phyloP scores from a whole-genome alignment of 2,797 vertebrate species.

The Poeciliopsis presidionis region DNA sequence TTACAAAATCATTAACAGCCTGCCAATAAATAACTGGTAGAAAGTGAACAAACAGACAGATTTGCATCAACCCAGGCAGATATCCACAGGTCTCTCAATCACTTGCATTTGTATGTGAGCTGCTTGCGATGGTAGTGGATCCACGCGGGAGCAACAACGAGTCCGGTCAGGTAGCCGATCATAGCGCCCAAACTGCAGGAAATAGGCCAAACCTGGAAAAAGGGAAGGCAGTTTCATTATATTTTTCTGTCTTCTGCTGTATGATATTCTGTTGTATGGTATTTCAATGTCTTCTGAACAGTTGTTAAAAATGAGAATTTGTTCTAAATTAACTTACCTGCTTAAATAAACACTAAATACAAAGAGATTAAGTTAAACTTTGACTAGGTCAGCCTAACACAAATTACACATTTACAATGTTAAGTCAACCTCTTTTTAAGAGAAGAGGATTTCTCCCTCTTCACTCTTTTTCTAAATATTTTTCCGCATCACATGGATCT shows the following conservation, averaged over 20 bases:
- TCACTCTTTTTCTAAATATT: not conserved
- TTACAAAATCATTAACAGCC: slow-evolving; percentile 48
- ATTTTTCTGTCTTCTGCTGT: not conserved
- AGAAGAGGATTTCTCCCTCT: not conserved
- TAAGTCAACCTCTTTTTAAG: not conserved
- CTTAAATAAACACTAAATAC: too few relatives aligned
- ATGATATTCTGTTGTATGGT: too few relatives aligned
- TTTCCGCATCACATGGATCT: not conserved
- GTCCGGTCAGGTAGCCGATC: slow-evolving; percentile 89
- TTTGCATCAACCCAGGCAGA: slow-evolving; percentile 9
- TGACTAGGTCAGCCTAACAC: not conserved
- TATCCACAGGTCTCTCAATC: slow-evolving; percentile 48
- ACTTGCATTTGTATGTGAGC: slow-evolving; percentile 97
- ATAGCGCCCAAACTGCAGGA: slow-evolving; percentile 94
- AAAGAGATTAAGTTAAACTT: not conserved
- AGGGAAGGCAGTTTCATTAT: slow-evolving; percentile 1
- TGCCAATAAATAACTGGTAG: slow-evolving; percentile 64
- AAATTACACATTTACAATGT: not conserved
- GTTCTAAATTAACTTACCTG: too few relatives aligned
- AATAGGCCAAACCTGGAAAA: slow-evolving; percentile 91
- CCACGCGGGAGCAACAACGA: slow-evolving; percentile 90
- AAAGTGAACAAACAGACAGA: slow-evolving; percentile 31
- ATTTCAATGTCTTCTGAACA: too few relatives aligned
- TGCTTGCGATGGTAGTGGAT: slow-evolving; percentile 96
- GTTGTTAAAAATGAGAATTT: too few relatives aligned